phyloP scores from a whole-genome alignment of 2,797 vertebrate genomes.

The Borostomias antarcticus region DNA sequence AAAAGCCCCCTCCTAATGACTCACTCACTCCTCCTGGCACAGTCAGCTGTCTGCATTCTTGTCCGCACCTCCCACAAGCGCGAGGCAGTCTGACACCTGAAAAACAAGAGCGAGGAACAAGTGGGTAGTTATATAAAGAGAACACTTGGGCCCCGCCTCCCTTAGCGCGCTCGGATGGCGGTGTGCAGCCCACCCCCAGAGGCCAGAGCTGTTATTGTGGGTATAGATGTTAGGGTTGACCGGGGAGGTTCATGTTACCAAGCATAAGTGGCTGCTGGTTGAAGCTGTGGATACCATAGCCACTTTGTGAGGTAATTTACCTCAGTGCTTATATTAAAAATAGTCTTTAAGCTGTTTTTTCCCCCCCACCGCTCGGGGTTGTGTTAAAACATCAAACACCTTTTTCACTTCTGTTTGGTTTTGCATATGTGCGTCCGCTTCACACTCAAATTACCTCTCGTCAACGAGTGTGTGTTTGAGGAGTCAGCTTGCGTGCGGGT shows the following conservation, averaged over 20 bases:
- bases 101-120: conserved; percentile 41
- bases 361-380: conserved; percentile 47
- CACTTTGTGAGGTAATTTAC: conserved; percentile 68
- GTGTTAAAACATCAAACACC: conserved; percentile 32
- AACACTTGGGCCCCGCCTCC: conserved; percentile 57
- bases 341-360: conserved; percentile 15
- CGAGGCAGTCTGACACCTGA: conserved; percentile 58
- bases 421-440: conserved; percentile 44
- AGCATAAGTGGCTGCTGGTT: conserved; percentile 51
- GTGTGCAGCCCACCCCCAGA: too few relatives aligned
- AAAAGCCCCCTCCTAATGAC: conserved; percentile 69
- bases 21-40: conserved; percentile 70
- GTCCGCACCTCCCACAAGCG: conserved; percentile 72
- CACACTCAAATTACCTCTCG: conserved; percentile 46
- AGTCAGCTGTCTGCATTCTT: conserved; percentile 76
- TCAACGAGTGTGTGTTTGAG: conserved; percentile 5
- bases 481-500: conserved; percentile 48
- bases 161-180: too few relatives aligned
- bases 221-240: conserved; percentile 61
- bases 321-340: background rate
- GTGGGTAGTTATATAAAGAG: conserved; percentile 71
- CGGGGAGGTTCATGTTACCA: conserved; percentile 56
- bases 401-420: background rate
- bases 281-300: conserved; percentile 60
- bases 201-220: conserved; percentile 59